Base-by-base conservation (phyloP, 2,888 invertebrate species). In the Erebia palarica region DNA sequence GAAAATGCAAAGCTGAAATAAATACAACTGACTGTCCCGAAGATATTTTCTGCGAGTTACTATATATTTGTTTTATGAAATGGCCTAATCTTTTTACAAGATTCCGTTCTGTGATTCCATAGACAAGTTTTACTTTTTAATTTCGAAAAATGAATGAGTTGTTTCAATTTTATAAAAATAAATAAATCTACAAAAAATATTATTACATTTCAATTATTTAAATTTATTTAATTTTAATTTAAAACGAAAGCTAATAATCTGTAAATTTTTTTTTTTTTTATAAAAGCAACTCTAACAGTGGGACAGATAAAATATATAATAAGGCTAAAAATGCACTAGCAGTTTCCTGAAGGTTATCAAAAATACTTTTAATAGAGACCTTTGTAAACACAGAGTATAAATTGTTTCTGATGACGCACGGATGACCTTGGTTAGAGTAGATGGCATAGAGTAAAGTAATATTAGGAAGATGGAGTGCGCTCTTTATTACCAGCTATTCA, bases 21-120 rank as follows among this genome's bases (percentile, higher is more conserved):
- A 93, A 92, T 92, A 92, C 88, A 93, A 93, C 91, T 90, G 91
- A 93, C 91, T 90, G 91, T 90, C 91, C 91, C 88, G 91, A 91
- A 89, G 89, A 92, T 92, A 91, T 91, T 93, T 93, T 93, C 92
- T 93, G 93, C 92, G 91, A 93, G 92, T 90, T 91, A 93, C 93
- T 93, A 93, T 92, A 93, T 93, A 93, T 93, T 93, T 93, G 93
- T 93, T 93, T 92, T 92, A 93, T 93, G 93, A 93, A 93, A 93
- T 93, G 93, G 93, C 93, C 93, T 93, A 93, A 92, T 93, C 93
- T 93, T 91, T 58, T 93, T 93, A 92, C 93, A 93, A 93, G 93
- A 93, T 93, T 93, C 92, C 91, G 91, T 93, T 93, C 93, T 92
- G 91, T 91, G 87, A 86, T 91, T 87, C 88, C 93, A 93, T 93